These are phyloP conservation scores for Silurus lanzhouensis DNA, from an alignment of 2,797 vertebrate genomes.

Conservation along the genomic window DNA sequence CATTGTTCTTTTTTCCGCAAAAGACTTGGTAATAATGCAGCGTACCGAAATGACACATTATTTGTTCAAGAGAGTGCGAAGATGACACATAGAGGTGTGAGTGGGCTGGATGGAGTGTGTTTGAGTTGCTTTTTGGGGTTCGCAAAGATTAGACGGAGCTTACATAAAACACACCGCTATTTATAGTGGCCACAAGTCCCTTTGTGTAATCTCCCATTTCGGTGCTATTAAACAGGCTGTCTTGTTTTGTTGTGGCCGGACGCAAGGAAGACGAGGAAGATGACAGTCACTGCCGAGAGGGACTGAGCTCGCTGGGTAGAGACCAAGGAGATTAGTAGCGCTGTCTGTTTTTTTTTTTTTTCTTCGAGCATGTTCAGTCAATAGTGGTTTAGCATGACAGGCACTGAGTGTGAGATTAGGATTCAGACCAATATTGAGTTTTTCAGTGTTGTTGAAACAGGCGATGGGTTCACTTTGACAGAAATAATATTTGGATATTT, in stretches of 20 bases:
- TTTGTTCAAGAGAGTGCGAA: conserved; percentile 31
- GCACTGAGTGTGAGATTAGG: conserved; percentile 13
- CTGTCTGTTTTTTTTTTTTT: neutral
- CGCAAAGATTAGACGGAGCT: conserved; percentile 35
- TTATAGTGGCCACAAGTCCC: conserved; percentile 54
- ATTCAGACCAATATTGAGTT: conserved; percentile 29
- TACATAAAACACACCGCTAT: conserved; percentile 36
- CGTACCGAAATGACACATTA: conserved; percentile 29
- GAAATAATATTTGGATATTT: conserved; percentile 37
- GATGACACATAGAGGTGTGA: conserved; percentile 42
- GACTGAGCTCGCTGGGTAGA: conserved; percentile 63
- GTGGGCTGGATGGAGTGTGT: conserved; percentile 19
- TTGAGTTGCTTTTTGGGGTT: conserved; percentile 17
- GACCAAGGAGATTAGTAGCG: conserved; percentile 59
- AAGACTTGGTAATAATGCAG: conserved; percentile 18
- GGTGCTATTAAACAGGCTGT: conserved; percentile 62
- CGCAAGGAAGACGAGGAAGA: conserved; percentile 49
- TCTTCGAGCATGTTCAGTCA: conserved; percentile 3
- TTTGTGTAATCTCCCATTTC: conserved; percentile 68
- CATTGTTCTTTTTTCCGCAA: conserved; percentile 15
- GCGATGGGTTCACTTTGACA: conserved; percentile 33
- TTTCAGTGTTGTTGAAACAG: conserved; percentile 20
- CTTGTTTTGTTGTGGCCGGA: conserved; percentile 63
- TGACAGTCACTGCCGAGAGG: conserved; percentile 38
- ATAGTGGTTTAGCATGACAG: conserved; percentile 31